These are phyloP conservation scores for Phorcus lineatus DNA, from an alignment of 2,888 invertebrate species.

Conservation along the genomic window DNA sequence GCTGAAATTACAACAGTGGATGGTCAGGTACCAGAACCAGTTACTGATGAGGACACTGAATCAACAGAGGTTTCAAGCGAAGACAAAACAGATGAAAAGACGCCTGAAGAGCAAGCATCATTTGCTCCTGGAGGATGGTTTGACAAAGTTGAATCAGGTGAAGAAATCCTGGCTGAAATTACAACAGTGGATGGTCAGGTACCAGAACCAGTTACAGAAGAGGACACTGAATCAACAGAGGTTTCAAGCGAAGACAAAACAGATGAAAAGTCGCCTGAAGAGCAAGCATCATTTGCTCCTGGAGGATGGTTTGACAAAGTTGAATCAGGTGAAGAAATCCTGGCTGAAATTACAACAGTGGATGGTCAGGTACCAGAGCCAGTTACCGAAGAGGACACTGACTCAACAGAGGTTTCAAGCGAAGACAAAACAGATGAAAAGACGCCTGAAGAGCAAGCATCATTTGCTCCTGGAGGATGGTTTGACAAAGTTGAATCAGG, in stretches of 20 bases:
- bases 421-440: background rate
- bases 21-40: background rate
- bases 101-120: background rate
- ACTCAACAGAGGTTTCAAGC: background rate
- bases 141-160: background rate
- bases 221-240: background rate
- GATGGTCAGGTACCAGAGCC: background rate
- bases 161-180: background rate
- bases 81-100: background rate
- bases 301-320: conserved; percentile 2
- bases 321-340: background rate
- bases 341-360: background rate
- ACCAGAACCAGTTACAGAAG: background rate
- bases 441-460: background rate
- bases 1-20: background rate
- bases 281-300: background rate
- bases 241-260: background rate
- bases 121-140: background rate
- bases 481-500: conserved; percentile 3
- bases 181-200: background rate
- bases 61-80: background rate
- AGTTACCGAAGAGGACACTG: background rate
- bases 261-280: background rate
- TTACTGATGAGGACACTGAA: background rate
- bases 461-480: conserved; percentile 5